phyloP scores from a whole-genome alignment of 2,888 invertebrate genomes.

The Bruchidius siliquastri region DNA sequence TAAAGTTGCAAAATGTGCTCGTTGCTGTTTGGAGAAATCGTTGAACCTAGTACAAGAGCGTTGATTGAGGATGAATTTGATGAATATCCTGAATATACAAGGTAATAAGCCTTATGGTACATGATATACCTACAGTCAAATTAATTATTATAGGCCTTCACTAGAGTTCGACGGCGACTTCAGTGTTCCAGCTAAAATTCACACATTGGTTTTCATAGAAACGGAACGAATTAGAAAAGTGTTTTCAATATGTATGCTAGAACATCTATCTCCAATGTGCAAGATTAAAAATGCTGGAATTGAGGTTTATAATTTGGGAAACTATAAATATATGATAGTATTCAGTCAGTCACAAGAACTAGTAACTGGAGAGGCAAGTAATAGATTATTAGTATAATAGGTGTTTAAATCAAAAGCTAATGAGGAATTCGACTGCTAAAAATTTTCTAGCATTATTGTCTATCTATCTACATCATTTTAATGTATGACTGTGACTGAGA shows the following conservation, averaged over 20 bases:
- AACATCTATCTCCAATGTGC: slow-evolving; percentile 14
- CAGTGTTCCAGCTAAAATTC: slow-evolving; percentile 20
- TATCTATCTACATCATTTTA: too few species aligned
- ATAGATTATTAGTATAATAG: slow-evolving; percentile 1
- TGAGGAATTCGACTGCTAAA: too few species aligned
- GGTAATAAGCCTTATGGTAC: slow-evolving; percentile 24
- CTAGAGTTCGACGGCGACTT: slow-evolving; percentile 26
- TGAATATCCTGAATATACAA: slow-evolving; percentile 33
- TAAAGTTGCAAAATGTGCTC: slow-evolving; percentile 7
- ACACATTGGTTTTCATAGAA: slow-evolving; percentile 29
- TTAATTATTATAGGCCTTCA: slow-evolving; percentile 25
- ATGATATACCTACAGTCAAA: too few species aligned
- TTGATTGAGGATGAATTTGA: slow-evolving; percentile 40
- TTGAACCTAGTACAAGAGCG: slow-evolving; percentile 43
- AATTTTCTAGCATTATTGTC: too few species aligned
- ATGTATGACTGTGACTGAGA: too few species aligned
- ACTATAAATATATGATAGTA: slow-evolving; percentile 24
- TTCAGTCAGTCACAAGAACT: slow-evolving; percentile 22
- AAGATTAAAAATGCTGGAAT: slow-evolving; percentile 21
- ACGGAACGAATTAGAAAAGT: slow-evolving; percentile 20
- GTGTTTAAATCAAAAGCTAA: too few species aligned
- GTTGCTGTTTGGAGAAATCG: slow-evolving; percentile 43
- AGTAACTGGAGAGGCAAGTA: slow-evolving; percentile 31
- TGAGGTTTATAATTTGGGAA: slow-evolving; percentile 21
- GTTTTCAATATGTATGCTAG: slow-evolving; percentile 18